Percentiles rank a stretch among this genome's conserved stretches.
Conservation (phyloP, 1,140 invertebrate genomes). For the Pseudachorutes palmiensis region DNA sequence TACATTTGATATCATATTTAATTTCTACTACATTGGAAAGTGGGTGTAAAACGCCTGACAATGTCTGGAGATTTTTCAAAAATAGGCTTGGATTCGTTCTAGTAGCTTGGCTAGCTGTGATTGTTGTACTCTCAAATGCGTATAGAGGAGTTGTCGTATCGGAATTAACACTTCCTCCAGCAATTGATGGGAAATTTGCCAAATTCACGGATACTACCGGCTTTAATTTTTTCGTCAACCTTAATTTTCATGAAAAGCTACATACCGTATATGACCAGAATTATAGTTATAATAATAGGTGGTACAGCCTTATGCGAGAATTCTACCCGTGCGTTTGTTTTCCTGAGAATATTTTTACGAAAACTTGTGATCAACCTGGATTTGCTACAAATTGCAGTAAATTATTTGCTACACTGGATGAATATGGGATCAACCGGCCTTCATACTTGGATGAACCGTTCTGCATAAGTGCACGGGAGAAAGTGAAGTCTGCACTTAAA, state of each 20-base stretch:
- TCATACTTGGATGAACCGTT: not conserved
- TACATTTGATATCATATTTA: not conserved
- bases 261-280: not conserved
- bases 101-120: not conserved
- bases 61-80: not conserved
- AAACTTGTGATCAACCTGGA: not conserved
- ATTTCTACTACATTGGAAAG: not conserved
- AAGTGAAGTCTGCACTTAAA: not conserved
- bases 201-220: not conserved
- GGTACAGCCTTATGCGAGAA: not conserved
- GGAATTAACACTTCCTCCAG: not conserved
- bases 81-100: not conserved
- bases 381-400: not conserved
- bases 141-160: not conserved
- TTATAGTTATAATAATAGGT: not conserved
- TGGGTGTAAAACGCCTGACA: not conserved
- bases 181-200: not conserved
- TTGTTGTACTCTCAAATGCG: not conserved
- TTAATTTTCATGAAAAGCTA: not conserved
- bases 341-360: not conserved
- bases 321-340: not conserved
- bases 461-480: not conserved
- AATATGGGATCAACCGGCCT: not conserved
- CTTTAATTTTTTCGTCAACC: not conserved
- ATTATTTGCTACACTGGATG: not conserved